Percentiles rank a stretch among this genome's conserved stretches.
Conservation (phyloP, 2,888 invertebrate genomes). For the Eristalis pertinax region DNA sequence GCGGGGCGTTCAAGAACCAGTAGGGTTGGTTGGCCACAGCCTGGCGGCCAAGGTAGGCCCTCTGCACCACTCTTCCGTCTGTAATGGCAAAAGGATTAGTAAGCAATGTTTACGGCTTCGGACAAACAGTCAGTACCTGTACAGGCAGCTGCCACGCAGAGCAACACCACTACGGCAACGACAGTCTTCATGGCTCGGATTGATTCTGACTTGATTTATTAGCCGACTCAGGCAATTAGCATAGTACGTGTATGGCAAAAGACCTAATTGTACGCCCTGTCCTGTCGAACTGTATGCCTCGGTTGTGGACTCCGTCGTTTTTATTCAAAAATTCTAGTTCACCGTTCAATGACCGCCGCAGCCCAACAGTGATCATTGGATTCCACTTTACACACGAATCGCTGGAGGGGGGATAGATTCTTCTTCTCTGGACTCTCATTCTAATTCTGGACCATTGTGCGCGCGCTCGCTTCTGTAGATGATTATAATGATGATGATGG, state of each 20-base stretch:
- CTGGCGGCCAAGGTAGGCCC: conserved; percentile 17
- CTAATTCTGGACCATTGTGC: conserved; percentile 5
- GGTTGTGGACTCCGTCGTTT: conserved; percentile 41
- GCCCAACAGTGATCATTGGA: conserved; percentile 21
- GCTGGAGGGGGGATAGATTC: conserved; percentile 27
- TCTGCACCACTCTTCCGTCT: conserved; percentile 37
- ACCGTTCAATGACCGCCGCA: conserved; percentile 61
- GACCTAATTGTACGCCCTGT: conserved; percentile 78
- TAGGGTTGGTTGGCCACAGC: conserved; percentile 75
- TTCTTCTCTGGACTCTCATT: conserved; percentile 21
- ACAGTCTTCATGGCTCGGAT: conserved; percentile 39
- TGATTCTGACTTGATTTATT: not conserved
- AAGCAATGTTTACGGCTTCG: not conserved
- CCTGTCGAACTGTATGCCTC: conserved; percentile 76
- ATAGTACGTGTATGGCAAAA: conserved; percentile 43
- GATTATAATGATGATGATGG: conserved; percentile 7
- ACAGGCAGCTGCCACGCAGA: conserved; percentile 39
- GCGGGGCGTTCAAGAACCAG: conserved; percentile 76
- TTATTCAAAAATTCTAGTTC: conserved; percentile 57
- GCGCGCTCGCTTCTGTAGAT: not conserved
- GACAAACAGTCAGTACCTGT: conserved; percentile 32
- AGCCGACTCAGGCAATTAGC: conserved; percentile 22
- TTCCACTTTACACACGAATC: not conserved
- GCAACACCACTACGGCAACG: conserved; percentile 36
- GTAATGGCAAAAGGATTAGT: conserved; percentile 10